Conservation (phyloP, 1,140 invertebrate genomes). For the Aporrectodea caliginosa region DNA sequence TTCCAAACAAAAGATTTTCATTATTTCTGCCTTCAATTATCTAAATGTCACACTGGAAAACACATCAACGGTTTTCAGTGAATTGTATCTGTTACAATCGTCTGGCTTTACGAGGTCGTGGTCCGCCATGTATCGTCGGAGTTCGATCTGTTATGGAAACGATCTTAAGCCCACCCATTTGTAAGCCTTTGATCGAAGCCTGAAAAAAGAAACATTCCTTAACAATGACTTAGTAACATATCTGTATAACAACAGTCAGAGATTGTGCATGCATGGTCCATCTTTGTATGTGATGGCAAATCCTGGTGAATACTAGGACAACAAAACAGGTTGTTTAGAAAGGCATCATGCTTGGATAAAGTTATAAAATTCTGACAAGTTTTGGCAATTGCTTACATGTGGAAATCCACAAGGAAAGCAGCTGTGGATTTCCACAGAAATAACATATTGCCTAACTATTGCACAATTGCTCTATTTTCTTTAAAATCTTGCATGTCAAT, state of each 20-base stretch:
- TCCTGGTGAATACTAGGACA: not conserved
- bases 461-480: too few relatives aligned
- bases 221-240: not conserved
- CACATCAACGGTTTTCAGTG: too few relatives aligned
- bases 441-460: too few relatives aligned
- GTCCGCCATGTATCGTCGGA: slow-evolving; percentile 56
- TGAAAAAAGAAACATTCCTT: slow-evolving; percentile 57
- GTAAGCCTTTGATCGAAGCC: slow-evolving; percentile 79
- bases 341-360: not conserved
- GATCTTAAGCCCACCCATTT: slow-evolving; percentile 81
- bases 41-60: too few relatives aligned
- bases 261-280: not conserved
- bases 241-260: not conserved
- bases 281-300: not conserved
- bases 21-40: too few relatives aligned
- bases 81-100: slow-evolving; percentile 23
- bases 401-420: too few relatives aligned
- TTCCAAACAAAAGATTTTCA: too few relatives aligned
- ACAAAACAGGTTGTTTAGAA: not conserved
- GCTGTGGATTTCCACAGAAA: too few relatives aligned
- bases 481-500: too few relatives aligned
- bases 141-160: slow-evolving; percentile 85
- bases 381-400: too few relatives aligned
- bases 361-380: not conserved
- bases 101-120: slow-evolving; percentile 16